Evolutionary conservation across 92 coral and sea anemone species (phyloP), one percentile per base, ranked within the genome.

Genomic region (Blastomussa wellsi): DNA sequence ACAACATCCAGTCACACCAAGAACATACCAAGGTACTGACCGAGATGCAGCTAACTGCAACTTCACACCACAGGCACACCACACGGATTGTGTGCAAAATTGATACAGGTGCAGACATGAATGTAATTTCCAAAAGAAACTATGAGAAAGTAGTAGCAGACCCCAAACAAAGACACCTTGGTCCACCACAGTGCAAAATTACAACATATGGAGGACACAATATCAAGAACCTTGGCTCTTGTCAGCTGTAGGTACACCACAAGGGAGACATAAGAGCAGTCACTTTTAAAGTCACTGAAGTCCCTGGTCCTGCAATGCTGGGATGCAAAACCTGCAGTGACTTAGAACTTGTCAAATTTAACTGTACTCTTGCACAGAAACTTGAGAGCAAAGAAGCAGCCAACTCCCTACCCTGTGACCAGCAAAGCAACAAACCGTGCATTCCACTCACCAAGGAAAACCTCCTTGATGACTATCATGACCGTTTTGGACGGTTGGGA

Each of bases 41-140:
- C 60, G 69, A 78, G 65, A 87, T 79, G 22, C 70, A 91, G 28
- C 32, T 91, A 4, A 91, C 94, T 35, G 85, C 88, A 2, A 79
- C 78, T 42, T 90, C 90, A 42, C 72, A 38, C 66, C 88, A 91
- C 73, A 85, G 48, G 70, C 73, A 65, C 16, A 86, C 88, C 71
- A 86, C 88, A n/a, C 72, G 82, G 10, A 20, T 82, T 7, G 39
- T 17, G 29, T 91, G 90, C 76, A 91, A 88, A 77, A 59, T 81
- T 60, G 91, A 88, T 79, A 81, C 91, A 2, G 90, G 88, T 57
- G 88, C 90, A 51, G 94, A 85, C 44, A 31, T 82, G 15, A 86
- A 90, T 55, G 88, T 90, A 17, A 70, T 90, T 19, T 82, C 86
- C 65, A 81, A 82, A 70, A n/a, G 32, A 60, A 83, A 59, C 11